Evolutionary conservation across 2,113 vertebrate genomes (phyloP).

Genomic region (Callionymus lyra): DNA sequence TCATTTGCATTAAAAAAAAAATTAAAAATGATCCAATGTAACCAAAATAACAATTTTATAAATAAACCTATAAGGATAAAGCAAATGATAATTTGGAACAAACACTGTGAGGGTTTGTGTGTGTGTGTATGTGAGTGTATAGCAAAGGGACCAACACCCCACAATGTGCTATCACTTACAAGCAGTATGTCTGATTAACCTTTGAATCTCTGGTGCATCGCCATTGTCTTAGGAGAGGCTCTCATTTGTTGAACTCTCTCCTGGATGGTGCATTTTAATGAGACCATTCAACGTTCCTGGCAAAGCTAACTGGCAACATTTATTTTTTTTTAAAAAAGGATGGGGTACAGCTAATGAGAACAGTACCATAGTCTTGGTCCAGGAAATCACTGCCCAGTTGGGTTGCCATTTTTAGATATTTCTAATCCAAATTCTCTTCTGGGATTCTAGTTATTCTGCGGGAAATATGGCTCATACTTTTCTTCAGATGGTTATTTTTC

Average conservation of each 20-base stretch:
- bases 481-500: conserved; percentile 28
- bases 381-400: conserved; percentile 49
- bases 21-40: too few species aligned
- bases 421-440: conserved; percentile 50
- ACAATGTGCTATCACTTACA: conserved; percentile 28
- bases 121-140: too few species aligned
- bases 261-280: conserved; percentile 64
- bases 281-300: conserved; percentile 63
- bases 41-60: too few species aligned
- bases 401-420: conserved; percentile 53
- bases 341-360: conserved; percentile 46
- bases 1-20: too few species aligned
- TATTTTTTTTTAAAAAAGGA: conserved; percentile 47
- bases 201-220: conserved; percentile 48
- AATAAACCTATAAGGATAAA: too few species aligned
- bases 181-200: conserved; percentile 47
- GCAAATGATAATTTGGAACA: too few species aligned
- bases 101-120: too few species aligned
- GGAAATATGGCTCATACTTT: conserved; percentile 40
- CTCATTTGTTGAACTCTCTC: conserved; percentile 55
- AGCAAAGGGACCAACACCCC: too few species aligned
- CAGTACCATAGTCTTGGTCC: conserved; percentile 38
- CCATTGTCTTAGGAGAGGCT: conserved; percentile 44
- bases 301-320: conserved; percentile 58
- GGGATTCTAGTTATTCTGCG: conserved; percentile 40